A percentile compares a stretch with the other conserved stretches of the same genome.
phyloP scores from a whole-genome alignment of 2,888 invertebrate species.

The Sinelater perroti region DNA sequence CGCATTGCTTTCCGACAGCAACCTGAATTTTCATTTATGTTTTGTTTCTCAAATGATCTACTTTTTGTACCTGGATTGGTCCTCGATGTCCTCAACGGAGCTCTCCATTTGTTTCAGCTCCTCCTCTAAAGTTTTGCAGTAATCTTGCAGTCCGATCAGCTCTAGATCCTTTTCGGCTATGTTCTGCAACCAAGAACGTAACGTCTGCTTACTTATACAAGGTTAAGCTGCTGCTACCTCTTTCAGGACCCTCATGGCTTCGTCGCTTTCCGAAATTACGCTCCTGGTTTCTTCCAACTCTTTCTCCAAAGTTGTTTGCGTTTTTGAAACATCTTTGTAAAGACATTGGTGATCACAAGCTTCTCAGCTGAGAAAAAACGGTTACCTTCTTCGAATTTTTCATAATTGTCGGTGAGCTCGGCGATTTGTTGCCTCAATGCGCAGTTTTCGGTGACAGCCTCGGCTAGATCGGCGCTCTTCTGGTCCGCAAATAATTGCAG shows the following conservation, averaged over 20 bases:
- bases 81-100: slow-evolving; percentile 25
- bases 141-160: neutral
- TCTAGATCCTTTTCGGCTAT: slow-evolving; percentile 12
- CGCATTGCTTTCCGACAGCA: slow-evolving; percentile 12
- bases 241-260: slow-evolving; percentile 17
- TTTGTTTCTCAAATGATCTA: neutral
- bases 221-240: too few species aligned
- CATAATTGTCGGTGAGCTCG: neutral
- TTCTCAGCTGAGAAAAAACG: too few species aligned
- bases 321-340: neutral
- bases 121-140: slow-evolving; percentile 4
- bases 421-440: neutral
- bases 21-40: too few species aligned
- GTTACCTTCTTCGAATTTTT: neutral
- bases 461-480: neutral
- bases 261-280: slow-evolving; percentile 1
- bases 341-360: neutral
- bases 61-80: slow-evolving; percentile 29
- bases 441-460: neutral
- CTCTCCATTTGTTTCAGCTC: slow-evolving; percentile 12
- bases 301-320: slow-evolving; percentile 18
- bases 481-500: neutral
- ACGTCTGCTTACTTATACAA: too few species aligned
- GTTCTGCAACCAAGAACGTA: too few species aligned
- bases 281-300: neutral